Conservation (phyloP, 2,113 vertebrate genomes). For the Onychorhynchus coronatus region DNA sequence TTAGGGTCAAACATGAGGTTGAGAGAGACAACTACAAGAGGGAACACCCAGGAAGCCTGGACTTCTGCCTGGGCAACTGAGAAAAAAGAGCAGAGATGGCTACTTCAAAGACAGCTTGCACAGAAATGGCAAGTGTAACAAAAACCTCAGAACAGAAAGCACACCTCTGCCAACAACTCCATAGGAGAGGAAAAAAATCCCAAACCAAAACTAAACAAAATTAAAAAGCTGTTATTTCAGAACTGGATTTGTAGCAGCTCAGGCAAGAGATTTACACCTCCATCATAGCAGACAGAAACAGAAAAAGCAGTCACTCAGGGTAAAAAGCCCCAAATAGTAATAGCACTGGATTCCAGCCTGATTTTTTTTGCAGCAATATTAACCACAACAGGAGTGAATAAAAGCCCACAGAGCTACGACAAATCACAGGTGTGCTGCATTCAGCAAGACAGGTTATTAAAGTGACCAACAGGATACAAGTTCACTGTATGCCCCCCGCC, state of each 20-base stretch:
- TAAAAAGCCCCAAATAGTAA: neutral
- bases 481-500: fast-evolving
- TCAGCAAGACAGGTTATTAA: neutral
- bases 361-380: neutral
- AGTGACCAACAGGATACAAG: neutral
- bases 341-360: neutral
- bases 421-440: neutral
- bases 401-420: neutral
- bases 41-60: neutral
- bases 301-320: neutral
- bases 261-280: neutral
- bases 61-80: neutral
- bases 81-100: neutral
- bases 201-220: neutral
- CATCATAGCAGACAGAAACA: neutral
- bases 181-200: neutral
- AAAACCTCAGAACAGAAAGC: neutral
- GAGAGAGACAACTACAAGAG: neutral
- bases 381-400: neutral
- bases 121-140: neutral
- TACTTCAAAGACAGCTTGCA: neutral
- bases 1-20: neutral
- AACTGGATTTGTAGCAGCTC: neutral
- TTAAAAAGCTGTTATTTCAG: neutral
- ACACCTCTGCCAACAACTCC: neutral